These are phyloP conservation scores for Gryllus longicercus DNA, from an alignment of 2,888 invertebrate genomes.

Conservation along the genomic window DNA sequence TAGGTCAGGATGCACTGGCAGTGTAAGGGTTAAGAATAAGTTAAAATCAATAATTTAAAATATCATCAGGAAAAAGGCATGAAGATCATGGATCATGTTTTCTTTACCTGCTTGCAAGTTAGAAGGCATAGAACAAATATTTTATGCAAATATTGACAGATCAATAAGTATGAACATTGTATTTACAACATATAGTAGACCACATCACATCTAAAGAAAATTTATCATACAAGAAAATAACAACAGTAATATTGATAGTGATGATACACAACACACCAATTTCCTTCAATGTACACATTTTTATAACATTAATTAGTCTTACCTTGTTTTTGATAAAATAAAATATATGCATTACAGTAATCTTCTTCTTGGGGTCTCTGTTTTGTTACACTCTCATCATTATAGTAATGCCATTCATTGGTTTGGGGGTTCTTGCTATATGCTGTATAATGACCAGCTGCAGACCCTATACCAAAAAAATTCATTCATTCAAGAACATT, in stretches of 20 bases:
- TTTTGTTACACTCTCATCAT: slow-evolving; percentile 55
- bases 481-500: not conserved
- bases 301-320: not conserved
- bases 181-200: not conserved
- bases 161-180: not conserved
- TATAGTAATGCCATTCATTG: slow-evolving; percentile 58
- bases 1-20: no score
- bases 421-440: slow-evolving; percentile 57
- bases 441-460: slow-evolving; percentile 61
- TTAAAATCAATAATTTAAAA: no score
- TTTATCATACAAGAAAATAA: not conserved
- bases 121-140: no score
- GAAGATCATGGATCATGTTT: no score
- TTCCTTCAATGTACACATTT: not conserved
- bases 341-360: slow-evolving; percentile 58
- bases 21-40: no score
- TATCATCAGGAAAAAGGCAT: no score
- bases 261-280: not conserved
- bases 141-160: no score
- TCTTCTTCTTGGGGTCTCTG: slow-evolving; percentile 57
- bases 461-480: slow-evolving; percentile 50
- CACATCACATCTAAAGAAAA: not conserved
- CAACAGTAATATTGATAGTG: not conserved
- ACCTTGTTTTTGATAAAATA: slow-evolving; percentile 61
- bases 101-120: no score